Conservation (phyloP, 2,113 vertebrate species). For the Plestiodon gilberti region DNA sequence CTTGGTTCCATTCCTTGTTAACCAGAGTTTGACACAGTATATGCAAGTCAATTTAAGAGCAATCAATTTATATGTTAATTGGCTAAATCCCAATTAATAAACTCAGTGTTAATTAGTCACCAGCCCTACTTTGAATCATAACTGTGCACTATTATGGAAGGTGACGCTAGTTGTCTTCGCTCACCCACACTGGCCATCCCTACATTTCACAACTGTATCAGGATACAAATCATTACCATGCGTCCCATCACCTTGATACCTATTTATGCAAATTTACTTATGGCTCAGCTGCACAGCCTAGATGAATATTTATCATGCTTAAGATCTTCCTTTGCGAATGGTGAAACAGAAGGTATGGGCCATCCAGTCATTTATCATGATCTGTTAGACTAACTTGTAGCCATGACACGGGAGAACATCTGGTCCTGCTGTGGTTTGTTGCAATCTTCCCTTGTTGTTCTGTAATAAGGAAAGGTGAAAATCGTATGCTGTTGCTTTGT, state of each 20-base stretch:
- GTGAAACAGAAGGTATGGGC: constrained; percentile 59
- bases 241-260: constrained; percentile 64
- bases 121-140: not conserved
- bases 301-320: constrained; percentile 78
- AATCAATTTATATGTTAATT: not conserved
- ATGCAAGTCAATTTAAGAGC: not conserved
- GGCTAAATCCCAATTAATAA: not conserved
- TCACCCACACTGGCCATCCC: constrained; percentile 36
- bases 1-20: not conserved
- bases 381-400: constrained; percentile 51
- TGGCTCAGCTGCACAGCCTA: constrained; percentile 68
- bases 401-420: constrained; percentile 40
- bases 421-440: constrained; percentile 23
- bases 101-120: not conserved
- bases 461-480: constrained; percentile 32
- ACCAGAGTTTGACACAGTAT: not conserved
- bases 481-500: not conserved
- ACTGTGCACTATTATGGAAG: not conserved
- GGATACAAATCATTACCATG: constrained; percentile 64
- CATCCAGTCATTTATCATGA: constrained; percentile 22
- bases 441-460: constrained; percentile 32
- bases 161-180: constrained; percentile 18
- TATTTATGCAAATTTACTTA: constrained; percentile 74
- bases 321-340: constrained; percentile 65
- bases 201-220: constrained; percentile 59